Evolutionary conservation across 92 coral and sea anemone genomes (phyloP).

Genomic region (Phymanthus crucifer): DNA sequence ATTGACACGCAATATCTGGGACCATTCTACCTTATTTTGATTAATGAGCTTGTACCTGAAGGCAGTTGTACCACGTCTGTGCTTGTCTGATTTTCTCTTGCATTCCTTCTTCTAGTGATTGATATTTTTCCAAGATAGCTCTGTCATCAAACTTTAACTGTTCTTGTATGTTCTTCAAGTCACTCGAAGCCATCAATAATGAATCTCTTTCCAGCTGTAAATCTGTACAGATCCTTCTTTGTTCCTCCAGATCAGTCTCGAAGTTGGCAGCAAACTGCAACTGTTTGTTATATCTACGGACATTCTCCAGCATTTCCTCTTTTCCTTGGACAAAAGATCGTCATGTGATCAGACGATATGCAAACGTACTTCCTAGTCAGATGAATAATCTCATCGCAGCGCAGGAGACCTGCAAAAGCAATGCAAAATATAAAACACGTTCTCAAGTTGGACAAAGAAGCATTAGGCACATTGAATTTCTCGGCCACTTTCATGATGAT

Average conservation of each 20-base stretch:
- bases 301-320: conserved; percentile 79
- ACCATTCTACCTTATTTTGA: no score
- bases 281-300: conserved; percentile 69
- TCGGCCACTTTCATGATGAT: no score
- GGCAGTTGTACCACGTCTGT: conserved; percentile 76
- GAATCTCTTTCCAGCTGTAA: conserved; percentile 71
- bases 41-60: conserved; percentile 56
- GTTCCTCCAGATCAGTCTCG: conserved; percentile 83
- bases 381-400: conserved; percentile 24
- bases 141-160: conserved; percentile 74
- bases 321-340: conserved; percentile 31
- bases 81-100: conserved; percentile 88
- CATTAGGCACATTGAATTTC: no score
- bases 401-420: conserved; percentile 28
- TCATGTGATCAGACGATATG: not conserved
- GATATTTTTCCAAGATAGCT: conserved; percentile 62
- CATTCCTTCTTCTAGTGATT: conserved; percentile 70
- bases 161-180: conserved; percentile 73
- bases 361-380: not conserved
- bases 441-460: conserved; percentile 27
- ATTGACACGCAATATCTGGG: no score
- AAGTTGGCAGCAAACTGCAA: conserved; percentile 74
- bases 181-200: conserved; percentile 59
- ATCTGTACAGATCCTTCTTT: conserved; percentile 56
- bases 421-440: conserved; percentile 31